Evolutionary conservation across 2,797 vertebrate species (phyloP).

Genomic region (Nothura maculosa): DNA sequence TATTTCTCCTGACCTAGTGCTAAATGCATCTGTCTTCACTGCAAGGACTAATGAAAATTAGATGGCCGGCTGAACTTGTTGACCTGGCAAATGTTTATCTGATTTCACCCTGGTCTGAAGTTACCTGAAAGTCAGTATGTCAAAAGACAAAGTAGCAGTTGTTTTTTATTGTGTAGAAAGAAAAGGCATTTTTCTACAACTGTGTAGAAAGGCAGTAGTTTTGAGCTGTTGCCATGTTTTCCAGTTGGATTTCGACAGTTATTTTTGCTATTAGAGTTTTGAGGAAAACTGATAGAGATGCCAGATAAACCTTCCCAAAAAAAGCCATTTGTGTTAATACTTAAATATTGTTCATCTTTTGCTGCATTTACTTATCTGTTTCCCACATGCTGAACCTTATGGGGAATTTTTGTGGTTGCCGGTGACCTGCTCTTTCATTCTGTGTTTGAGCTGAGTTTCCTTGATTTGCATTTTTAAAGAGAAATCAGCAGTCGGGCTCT

Average conservation of each 20-base stretch:
- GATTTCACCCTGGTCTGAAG: constrained; percentile 24
- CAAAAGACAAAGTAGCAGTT: not conserved
- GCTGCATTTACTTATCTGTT: constrained; percentile 46
- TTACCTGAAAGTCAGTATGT: constrained; percentile 24
- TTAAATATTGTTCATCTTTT: constrained; percentile 69
- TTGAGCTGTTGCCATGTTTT: constrained; percentile 49
- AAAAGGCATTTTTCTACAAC: not conserved
- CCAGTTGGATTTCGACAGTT: constrained; percentile 20
- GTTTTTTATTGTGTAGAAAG: not conserved
- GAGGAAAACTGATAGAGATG: constrained; percentile 10
- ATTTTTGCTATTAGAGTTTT: constrained; percentile 59
- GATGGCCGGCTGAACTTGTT: not conserved
- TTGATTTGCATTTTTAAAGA: constrained; percentile 20
- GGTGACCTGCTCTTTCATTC: constrained; percentile 17
- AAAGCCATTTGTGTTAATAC: constrained; percentile 64
- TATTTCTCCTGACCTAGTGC: not conserved
- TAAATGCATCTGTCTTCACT: not conserved
- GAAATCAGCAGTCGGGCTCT: not conserved
- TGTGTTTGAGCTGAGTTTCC: constrained; percentile 13
- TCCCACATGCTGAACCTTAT: constrained; percentile 67
- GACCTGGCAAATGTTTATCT: not conserved
- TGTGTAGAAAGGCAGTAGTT: not conserved
- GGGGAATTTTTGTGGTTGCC: constrained; percentile 58
- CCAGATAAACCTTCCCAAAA: constrained; percentile 64
- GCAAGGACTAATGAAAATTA: not conserved